Conservation (phyloP, 2,797 vertebrate genomes). For the Danio jaintianensis region DNA sequence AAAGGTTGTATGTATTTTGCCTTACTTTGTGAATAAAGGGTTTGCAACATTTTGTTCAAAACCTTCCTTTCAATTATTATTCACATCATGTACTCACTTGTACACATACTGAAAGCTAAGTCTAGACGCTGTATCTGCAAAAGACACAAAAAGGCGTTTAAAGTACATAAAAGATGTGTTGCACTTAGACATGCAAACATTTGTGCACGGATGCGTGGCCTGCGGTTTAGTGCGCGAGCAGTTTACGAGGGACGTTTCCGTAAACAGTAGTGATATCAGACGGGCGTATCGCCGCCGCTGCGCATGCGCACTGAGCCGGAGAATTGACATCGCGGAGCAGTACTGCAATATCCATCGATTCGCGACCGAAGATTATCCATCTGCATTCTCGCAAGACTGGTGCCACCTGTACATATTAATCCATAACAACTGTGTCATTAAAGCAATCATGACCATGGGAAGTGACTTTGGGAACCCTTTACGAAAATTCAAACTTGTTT, state of each 20-base stretch:
- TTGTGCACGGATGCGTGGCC: conserved; percentile 22
- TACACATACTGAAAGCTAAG: not conserved
- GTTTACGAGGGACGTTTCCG: conserved; percentile 45
- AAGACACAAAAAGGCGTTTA: not conserved
- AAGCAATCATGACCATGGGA: conserved; percentile 86
- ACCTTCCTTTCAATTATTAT: not conserved
- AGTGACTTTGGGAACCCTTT: conserved; percentile 92
- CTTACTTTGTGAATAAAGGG: not conserved
- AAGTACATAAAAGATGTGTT: not conserved
- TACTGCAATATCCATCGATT: conserved; percentile 81
- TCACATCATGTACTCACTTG: not conserved
- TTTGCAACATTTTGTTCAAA: not conserved
- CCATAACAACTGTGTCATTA: conserved; percentile 56
- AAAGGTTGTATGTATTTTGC: too few species aligned
- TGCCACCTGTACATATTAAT: conserved; percentile 64
- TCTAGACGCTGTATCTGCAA: not conserved
- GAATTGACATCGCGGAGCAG: conserved; percentile 76
- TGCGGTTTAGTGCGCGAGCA: conserved; percentile 37
- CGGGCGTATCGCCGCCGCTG: conserved; percentile 76
- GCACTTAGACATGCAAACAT: not conserved
- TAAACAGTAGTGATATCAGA: conserved; percentile 68
- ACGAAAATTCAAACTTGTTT: conserved; percentile 94
- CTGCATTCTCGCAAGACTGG: conserved; percentile 52
- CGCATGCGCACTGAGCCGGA: conserved; percentile 75
- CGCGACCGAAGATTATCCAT: conserved; percentile 74